Percentiles rank a stretch among this genome's conserved stretches.
These are phyloP conservation scores for Lepidotrigona ventralis DNA, from an alignment of 1,140 invertebrate species.

Conservation along the genomic window DNA sequence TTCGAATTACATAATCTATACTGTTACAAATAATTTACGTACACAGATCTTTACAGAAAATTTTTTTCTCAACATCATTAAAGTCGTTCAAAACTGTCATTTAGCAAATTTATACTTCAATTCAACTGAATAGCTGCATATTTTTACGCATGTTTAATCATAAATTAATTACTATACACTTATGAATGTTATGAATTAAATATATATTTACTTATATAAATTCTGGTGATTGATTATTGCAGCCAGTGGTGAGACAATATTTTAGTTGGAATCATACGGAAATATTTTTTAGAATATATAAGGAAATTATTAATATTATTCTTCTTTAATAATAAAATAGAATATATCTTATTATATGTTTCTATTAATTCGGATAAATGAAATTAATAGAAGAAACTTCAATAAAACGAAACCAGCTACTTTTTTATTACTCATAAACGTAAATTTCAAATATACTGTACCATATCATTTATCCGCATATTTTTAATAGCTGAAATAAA, in stretches of 20 bases:
- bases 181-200: slow-evolving; percentile 29
- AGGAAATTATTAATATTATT: not conserved
- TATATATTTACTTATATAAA: slow-evolving; percentile 29
- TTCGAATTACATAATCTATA: slow-evolving; percentile 29
- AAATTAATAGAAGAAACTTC: slow-evolving; percentile 22
- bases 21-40: slow-evolving; percentile 3
- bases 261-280: slow-evolving; percentile 14
- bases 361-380: slow-evolving; percentile 13
- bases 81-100: not conserved
- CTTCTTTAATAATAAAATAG: not conserved
- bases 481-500: slow-evolving; percentile 63
- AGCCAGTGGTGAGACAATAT: slow-evolving; percentile 8
- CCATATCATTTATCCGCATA: slow-evolving; percentile 31
- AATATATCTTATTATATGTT: slow-evolving; percentile 12
- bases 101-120: not conserved
- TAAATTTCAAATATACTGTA: slow-evolving; percentile 48
- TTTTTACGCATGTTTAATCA: slow-evolving; percentile 2
- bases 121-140: slow-evolving; percentile 5
- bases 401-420: slow-evolving; percentile 20
- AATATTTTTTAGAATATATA: slow-evolving; percentile 12
- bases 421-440: slow-evolving; percentile 46
- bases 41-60: not conserved
- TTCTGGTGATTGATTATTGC: slow-evolving; percentile 27
- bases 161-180: slow-evolving; percentile 30
- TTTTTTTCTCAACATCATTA: not conserved